Percentiles rank a stretch among this genome's conserved stretches.
Evolutionary conservation across 2,888 invertebrate species (phyloP).

Genomic region (Cataglyphis cursor): DNA sequence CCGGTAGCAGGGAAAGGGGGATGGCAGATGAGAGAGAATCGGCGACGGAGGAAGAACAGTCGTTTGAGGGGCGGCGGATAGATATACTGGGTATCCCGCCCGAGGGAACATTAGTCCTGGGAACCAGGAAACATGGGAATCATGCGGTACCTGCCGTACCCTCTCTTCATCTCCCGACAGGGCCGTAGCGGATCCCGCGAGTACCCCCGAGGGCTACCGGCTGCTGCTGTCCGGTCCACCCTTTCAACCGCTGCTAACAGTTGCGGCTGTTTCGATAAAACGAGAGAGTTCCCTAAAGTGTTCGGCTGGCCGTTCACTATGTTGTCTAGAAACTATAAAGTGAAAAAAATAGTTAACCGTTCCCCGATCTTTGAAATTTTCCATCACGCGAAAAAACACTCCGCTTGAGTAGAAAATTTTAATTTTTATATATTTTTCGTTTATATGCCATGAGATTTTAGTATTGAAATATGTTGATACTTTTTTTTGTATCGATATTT

Average conservation of each 20-base stretch:
- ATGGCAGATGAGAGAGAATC: slow-evolving; percentile 24
- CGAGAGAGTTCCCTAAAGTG: slow-evolving; percentile 44
- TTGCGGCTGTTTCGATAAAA: slow-evolving; percentile 61
- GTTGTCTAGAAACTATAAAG: slow-evolving; percentile 1
- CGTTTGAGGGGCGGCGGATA: slow-evolving; percentile 55
- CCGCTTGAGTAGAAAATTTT: background rate
- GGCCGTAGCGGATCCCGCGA: slow-evolving; percentile 67
- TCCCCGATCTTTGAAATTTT: background rate
- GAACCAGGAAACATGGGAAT: slow-evolving; percentile 74
- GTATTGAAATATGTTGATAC: background rate
- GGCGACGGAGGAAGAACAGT: slow-evolving; percentile 44
- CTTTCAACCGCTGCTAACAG: slow-evolving; percentile 49
- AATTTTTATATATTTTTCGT: background rate
- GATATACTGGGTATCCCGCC: slow-evolving; percentile 77
- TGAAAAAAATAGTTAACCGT: background rate
- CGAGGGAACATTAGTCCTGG: slow-evolving; percentile 82
- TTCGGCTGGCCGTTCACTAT: background rate
- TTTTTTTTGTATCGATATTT: background rate
- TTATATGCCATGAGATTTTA: background rate
- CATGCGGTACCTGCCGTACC: slow-evolving; percentile 53
- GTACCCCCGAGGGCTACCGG: slow-evolving; percentile 68
- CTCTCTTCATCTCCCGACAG: slow-evolving; percentile 34
- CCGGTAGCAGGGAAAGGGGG: slow-evolving; percentile 41
- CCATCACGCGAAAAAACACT: background rate
- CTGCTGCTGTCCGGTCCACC: slow-evolving; percentile 58